Evolutionary conservation across 2,888 invertebrate species (phyloP), one percentile per base, ranked within the genome.

Genomic region (Epiblema foenella): DNA sequence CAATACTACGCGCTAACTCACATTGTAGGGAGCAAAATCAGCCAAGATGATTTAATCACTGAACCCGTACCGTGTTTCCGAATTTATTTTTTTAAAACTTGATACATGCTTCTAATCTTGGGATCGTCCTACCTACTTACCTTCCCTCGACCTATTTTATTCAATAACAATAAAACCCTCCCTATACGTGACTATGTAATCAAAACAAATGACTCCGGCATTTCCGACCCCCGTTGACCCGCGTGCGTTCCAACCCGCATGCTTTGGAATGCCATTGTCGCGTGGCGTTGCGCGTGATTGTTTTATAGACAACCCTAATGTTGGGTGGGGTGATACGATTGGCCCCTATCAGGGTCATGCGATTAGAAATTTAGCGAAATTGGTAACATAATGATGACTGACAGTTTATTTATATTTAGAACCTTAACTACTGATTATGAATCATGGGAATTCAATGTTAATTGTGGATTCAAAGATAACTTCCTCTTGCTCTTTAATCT

Each of bases 211-310:
- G 29, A 29, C 3, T 33, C n/a, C n/a, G 46, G n/a, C 46, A 46
- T 46, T 46, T n/a, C 46, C 56, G 65, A 57, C 42, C 24, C 57
- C 56, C 42, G 54, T 39, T 65, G 65, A 65, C 65, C 66, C 56
- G 42, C 57, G 20, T 15, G 29, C 42, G 39, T 39, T 12, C 42
- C 42, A n/a, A 42, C 68, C 72, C 64, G 68, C 72, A 68, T 68
- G 66, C 62, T 59, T 67, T 42, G 73, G 73, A 68, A 69, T 72
- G 70, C 58, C 15, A 60, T 39, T 63, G 56, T 64, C 69, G 56
- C 77, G 78, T 77, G 77, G 75, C 76, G 52, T 73, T 76, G 54
- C 66, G 69, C 76, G 74, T 74, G 74, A 77, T 72, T 74, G 73
- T 75, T 76, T 77, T 74, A 74, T 74, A 68, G 70, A 75, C 79